Evolutionary conservation across 2,888 invertebrate genomes (phyloP).

Genomic region (Stenodera caucasica): DNA sequence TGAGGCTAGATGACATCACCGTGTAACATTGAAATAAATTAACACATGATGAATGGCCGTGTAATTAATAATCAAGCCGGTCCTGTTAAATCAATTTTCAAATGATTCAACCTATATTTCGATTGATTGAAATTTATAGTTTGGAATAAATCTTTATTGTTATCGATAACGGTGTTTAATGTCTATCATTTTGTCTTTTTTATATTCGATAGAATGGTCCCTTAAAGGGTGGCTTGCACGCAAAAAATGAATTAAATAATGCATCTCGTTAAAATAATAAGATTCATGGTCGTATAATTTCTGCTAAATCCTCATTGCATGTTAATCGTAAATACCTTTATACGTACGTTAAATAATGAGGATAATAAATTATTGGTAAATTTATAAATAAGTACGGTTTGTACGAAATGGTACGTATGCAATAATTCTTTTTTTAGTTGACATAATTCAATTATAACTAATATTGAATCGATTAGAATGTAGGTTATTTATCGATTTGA

Average conservation of each 20-base stretch:
- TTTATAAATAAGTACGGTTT: too few species aligned
- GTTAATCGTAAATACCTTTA: too few species aligned
- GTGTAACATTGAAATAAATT: conserved; percentile 26
- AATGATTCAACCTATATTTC: neutral
- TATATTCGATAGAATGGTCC: neutral
- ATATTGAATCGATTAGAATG: neutral
- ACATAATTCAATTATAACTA: neutral
- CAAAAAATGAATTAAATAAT: conserved; percentile 12
- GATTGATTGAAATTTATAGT: neutral
- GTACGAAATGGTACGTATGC: conserved; percentile 2
- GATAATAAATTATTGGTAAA: neutral
- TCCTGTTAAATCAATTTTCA: neutral
- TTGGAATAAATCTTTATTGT: too few species aligned
- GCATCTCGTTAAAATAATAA: conserved; percentile 8
- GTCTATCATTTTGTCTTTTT: too few species aligned
- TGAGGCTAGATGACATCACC: conserved; percentile 24
- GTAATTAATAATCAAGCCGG: neutral
- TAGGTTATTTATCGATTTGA: neutral
- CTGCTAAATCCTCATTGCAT: too few species aligned
- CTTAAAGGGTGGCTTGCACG: conserved; percentile 15
- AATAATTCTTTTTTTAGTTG: neutral
- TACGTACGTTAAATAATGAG: too few species aligned
- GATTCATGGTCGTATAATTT: too few species aligned
- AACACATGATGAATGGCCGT: conserved; percentile 13
- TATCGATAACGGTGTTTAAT: too few species aligned